These are phyloP conservation scores for Uropsilus gracilis DNA, from an alignment of 2,113 vertebrate genomes.

Conservation along the genomic window DNA sequence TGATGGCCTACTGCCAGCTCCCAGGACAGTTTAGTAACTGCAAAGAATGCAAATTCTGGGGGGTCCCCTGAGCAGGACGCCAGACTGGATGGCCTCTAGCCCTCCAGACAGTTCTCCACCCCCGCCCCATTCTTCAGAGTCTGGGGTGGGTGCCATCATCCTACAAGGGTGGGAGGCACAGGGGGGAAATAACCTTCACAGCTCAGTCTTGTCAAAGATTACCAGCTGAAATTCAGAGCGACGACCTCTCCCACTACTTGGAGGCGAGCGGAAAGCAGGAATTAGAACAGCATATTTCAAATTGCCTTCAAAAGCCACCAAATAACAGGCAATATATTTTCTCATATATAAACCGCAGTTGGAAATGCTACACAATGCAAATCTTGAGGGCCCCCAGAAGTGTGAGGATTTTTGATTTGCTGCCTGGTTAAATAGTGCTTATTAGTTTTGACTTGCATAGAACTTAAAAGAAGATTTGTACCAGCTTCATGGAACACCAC, in stretches of 20 bases:
- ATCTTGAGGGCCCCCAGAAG: not conserved
- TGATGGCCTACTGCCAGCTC: constrained; percentile 29
- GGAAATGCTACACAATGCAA: not conserved
- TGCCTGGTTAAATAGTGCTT: not conserved
- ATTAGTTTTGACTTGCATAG: not conserved
- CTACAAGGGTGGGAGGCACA: not conserved
- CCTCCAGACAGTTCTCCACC: not conserved
- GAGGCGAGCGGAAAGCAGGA: not conserved
- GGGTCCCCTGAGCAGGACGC: not conserved
- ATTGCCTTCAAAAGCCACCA: not conserved
- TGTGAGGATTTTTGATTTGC: not conserved
- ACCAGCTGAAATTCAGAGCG: not conserved
- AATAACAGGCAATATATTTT: not conserved
- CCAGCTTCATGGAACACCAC: not conserved
- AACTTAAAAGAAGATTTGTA: not conserved
- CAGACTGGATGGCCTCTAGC: constrained; percentile 52
- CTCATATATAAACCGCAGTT: not conserved
- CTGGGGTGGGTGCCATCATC: not conserved
- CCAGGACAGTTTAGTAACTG: not conserved
- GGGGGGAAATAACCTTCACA: not conserved
- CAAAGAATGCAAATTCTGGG: constrained; percentile 40
- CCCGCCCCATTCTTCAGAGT: not conserved
- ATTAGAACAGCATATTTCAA: not conserved
- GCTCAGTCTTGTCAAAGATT: not conserved
- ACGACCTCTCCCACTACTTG: not conserved